Conservation (phyloP, 2,113 vertebrate genomes). For the Lonchura striata region DNA sequence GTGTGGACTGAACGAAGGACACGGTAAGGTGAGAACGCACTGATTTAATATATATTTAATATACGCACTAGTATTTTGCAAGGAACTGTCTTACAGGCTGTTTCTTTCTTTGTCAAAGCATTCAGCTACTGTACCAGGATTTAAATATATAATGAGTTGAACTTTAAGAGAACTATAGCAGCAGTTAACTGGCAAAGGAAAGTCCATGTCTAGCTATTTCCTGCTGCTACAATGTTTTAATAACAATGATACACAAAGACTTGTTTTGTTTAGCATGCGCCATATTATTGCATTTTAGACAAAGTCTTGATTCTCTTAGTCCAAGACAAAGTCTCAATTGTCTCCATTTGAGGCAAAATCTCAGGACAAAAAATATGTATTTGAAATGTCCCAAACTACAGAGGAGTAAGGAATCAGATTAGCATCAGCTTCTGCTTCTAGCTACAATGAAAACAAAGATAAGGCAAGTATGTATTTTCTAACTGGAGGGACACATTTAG, state of each 20-base stretch:
- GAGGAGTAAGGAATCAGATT: background rate
- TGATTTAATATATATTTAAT: background rate
- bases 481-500: background rate
- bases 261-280: slow-evolving; percentile 26
- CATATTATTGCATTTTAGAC: slow-evolving; percentile 26
- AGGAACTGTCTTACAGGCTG: background rate
- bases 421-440: background rate
- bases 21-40: background rate
- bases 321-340: slow-evolving; percentile 31
- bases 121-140: background rate
- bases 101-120: background rate
- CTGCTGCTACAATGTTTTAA: slow-evolving; percentile 50
- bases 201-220: slow-evolving; percentile 9
- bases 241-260: slow-evolving; percentile 39
- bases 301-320: slow-evolving; percentile 42
- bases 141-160: slow-evolving; percentile 14
- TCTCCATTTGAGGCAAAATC: background rate
- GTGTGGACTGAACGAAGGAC: background rate
- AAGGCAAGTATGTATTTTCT: background rate
- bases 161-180: background rate
- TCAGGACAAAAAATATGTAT: background rate
- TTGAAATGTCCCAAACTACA: background rate
- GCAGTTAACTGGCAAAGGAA: slow-evolving; percentile 6
- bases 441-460: background rate
- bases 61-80: background rate